Base-by-base conservation (phyloP, 2,797 vertebrate genomes). In the Gymnopithys bicolor region DNA sequence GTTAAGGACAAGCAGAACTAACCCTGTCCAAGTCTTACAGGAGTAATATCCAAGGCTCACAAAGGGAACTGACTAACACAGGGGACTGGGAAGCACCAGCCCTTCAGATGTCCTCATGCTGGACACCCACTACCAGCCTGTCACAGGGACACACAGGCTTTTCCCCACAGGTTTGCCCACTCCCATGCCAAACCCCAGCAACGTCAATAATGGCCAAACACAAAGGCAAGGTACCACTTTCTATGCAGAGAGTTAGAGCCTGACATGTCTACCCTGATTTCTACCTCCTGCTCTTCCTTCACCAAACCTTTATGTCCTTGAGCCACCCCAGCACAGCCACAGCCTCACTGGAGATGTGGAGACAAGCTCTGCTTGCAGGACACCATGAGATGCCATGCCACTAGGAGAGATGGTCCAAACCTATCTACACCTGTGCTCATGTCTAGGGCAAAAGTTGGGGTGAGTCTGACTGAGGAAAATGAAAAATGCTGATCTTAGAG, bases 21-120 rank as follows among this genome's bases (percentile, higher is more conserved):
- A 22, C 35, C 52, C 71, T 5, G 2, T 9, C 8, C 0, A 0
- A 23, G 45, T 14, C 71, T 84, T 63, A 28, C 10, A 8, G 30
- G 41, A 37, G 35, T 69, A 84, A 37, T 30, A 48, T 7, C 49
- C 3, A 11, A 77, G 49, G 53, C 43, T 90, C 11, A 23, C 28
- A 33, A 68, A 67, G 46, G 23, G 35, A 86, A 39, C 1, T 32
- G 53, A 35, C 41, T 35, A 46, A 68, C 62, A 41, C 12, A 13
- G 35, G 33, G 32, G 16, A 45, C 32, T 49, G 25, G 43, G 32
- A 84, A 82, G 28, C 10, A 37, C 5, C n/a, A 77, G 19, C 63
- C 24, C n/a, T 68, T 35, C 62, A 60, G 35, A 15, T 16, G 30
- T 32, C 24, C 41, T 73, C 27, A 5, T 8, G 27, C 46, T 81